Percentiles rank a stretch among this genome's conserved stretches.
Conservation (phyloP, 2,888 invertebrate genomes). For the Andrena bucephala region DNA sequence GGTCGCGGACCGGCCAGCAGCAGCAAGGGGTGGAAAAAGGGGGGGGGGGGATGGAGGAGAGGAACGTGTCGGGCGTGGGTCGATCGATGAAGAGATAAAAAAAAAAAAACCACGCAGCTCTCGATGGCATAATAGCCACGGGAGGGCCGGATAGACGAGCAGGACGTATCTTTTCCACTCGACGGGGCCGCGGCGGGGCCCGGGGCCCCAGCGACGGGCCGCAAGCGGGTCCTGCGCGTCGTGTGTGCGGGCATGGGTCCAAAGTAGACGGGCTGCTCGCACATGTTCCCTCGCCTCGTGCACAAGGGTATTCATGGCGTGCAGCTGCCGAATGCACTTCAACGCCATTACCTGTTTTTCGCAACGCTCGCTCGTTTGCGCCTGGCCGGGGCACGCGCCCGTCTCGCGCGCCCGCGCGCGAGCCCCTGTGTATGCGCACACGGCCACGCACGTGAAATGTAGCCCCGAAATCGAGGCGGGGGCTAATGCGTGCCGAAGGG, state of each 20-base stretch:
- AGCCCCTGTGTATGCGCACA: not conserved
- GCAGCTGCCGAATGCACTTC: conserved; percentile 81
- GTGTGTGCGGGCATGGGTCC: conserved; percentile 69
- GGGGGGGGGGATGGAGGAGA: not conserved
- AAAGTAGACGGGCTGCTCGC: conserved; percentile 73
- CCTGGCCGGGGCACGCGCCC: conserved; percentile 68
- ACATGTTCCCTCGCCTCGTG: conserved; percentile 72
- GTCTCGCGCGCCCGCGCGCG: conserved; percentile 12
- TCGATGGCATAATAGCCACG: conserved; percentile 64
- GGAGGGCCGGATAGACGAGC: conserved; percentile 60
- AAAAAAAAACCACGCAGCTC: conserved; percentile 55
- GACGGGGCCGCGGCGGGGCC: conserved; percentile 58
- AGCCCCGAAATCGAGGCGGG: conserved; percentile 55
- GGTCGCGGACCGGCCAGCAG: not conserved
- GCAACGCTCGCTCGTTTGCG: conserved; percentile 70
- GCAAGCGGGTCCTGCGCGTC: conserved; percentile 40
- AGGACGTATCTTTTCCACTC: conserved; percentile 73
- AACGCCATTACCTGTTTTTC: conserved; percentile 79
- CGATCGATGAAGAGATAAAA: conserved; percentile 65
- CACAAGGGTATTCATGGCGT: conserved; percentile 74
- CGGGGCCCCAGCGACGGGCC: conserved; percentile 2
- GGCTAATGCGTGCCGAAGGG: conserved; percentile 45
- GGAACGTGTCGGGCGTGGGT: conserved; percentile 43
- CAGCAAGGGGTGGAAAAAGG: not conserved
- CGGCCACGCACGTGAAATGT: conserved; percentile 34